phyloP scores from a whole-genome alignment of 2,797 vertebrate genomes.

The Thalassophryne amazonica region DNA sequence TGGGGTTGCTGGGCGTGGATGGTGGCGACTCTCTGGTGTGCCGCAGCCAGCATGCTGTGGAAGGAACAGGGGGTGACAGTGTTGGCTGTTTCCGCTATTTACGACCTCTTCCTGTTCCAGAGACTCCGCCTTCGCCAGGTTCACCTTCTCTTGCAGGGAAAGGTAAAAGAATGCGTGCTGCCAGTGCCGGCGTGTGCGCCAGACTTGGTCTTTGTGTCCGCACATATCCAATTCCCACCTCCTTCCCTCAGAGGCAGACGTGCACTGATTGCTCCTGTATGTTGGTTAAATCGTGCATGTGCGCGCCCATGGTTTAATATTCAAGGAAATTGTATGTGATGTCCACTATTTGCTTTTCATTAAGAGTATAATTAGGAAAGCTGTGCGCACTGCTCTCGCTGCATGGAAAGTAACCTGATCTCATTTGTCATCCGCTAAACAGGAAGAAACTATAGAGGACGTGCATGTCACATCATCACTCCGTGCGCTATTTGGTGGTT shows the following conservation, averaged over 20 bases:
- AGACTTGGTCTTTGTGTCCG: conserved; percentile 8
- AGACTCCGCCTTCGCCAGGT: conserved; percentile 84
- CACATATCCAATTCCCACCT: conserved; percentile 42
- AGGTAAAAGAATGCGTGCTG: conserved; percentile 80
- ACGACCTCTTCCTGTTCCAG: conserved; percentile 92
- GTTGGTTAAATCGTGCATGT: conserved; percentile 21
- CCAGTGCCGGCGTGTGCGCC: conserved; percentile 62
- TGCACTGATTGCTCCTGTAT: conserved; percentile 39
- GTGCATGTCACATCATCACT: no score
- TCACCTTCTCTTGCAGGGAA: conserved; percentile 78
- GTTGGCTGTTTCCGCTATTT: conserved; percentile 87
- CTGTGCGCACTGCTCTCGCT: conserved; percentile 20
- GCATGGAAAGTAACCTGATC: conserved; percentile 20
- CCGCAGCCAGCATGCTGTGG: conserved; percentile 93
- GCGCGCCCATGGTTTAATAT: conserved; percentile 7
- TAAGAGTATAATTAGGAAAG: conserved; percentile 41
- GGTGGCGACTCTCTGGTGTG: conserved; percentile 84
- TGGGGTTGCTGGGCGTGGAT: conserved; percentile 85
- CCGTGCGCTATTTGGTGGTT: no score
- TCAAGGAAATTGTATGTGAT: conserved; percentile 14
- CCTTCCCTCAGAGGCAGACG: conserved; percentile 34
- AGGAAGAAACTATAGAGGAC: conserved; percentile 29
- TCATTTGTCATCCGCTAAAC: conserved; percentile 42
- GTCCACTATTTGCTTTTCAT: conserved; percentile 51
- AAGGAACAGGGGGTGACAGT: conserved; percentile 97